Conservation (phyloP, 2,888 invertebrate genomes). For the Drosophila robusta region DNA sequence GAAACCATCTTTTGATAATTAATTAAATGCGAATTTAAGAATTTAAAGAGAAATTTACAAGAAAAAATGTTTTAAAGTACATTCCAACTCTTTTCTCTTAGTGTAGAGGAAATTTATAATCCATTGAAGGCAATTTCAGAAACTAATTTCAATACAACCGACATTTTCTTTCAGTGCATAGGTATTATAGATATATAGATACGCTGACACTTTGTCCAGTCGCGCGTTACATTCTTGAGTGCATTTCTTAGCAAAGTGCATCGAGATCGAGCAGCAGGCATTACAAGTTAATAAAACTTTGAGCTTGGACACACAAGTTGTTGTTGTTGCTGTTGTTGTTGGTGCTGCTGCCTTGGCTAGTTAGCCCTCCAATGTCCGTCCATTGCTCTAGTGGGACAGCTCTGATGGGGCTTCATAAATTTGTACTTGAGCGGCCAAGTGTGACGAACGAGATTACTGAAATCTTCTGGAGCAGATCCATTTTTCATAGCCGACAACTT, state of each 20-base stretch:
- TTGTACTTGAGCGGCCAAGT: slow-evolving; percentile 84
- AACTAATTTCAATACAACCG: too few species aligned
- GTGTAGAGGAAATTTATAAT: not conserved
- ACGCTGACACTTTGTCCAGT: slow-evolving; percentile 72
- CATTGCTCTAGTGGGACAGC: slow-evolving; percentile 45
- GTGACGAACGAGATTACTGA: slow-evolving; percentile 85
- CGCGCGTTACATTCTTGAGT: slow-evolving; percentile 77
- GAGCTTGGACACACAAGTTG: slow-evolving; percentile 27
- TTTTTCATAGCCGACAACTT: slow-evolving; percentile 82
- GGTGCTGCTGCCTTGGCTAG: slow-evolving; percentile 3
- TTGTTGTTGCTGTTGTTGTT: slow-evolving; percentile 2
- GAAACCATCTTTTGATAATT: too few species aligned
- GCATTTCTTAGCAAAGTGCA: slow-evolving; percentile 56
- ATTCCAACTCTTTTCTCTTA: not conserved
- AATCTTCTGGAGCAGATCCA: slow-evolving; percentile 85
- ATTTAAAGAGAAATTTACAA: too few species aligned
- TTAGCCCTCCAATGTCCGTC: slow-evolving; percentile 21
- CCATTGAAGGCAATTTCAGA: too few species aligned
- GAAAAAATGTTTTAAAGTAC: too few species aligned
- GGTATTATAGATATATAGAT: slow-evolving; percentile 5
- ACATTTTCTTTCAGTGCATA: slow-evolving; percentile 5
- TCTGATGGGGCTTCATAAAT: slow-evolving; percentile 76
- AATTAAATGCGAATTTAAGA: too few species aligned
- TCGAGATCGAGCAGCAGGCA: slow-evolving; percentile 58
- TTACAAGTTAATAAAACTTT: slow-evolving; percentile 76